phyloP scores from a whole-genome alignment of 2,797 vertebrate genomes.

The Harpagifer antarcticus region DNA sequence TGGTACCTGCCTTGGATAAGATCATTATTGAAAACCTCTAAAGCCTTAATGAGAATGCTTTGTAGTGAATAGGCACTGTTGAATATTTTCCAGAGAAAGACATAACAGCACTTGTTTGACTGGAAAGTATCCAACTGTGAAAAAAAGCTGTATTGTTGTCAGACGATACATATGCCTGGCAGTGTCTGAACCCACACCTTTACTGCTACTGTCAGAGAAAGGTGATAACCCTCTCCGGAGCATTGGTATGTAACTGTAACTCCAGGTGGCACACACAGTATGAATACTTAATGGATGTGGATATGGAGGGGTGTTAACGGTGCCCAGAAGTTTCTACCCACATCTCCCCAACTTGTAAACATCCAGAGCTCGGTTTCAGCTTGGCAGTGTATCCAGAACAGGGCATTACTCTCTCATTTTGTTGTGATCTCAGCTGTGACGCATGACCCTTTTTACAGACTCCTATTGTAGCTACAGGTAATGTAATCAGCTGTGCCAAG shows the following conservation, averaged over 20 bases:
- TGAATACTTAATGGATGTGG: constrained; percentile 87
- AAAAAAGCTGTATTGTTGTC: constrained; percentile 26
- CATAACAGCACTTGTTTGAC: not conserved
- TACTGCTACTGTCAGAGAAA: constrained; percentile 84
- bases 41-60: not conserved
- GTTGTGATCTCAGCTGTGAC: constrained; percentile 75
- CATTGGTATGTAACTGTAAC: constrained; percentile 87
- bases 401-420: constrained; percentile 76
- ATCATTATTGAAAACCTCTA: not conserved
- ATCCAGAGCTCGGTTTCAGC: constrained; percentile 80
- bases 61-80: not conserved
- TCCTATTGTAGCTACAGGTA: constrained; percentile 44
- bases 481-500: constrained; percentile 46
- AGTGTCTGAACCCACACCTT: constrained; percentile 80
- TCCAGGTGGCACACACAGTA: constrained; percentile 86
- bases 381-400: constrained; percentile 74
- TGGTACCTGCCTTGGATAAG: not conserved
- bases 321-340: constrained; percentile 86
- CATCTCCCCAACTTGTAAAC: constrained; percentile 84
- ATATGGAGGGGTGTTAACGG: constrained; percentile 85
- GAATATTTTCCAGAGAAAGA: constrained; percentile 11
- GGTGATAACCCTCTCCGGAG: constrained; percentile 82
- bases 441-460: constrained; percentile 55
- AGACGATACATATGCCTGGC: constrained; percentile 38
- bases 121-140: constrained; percentile 19